phyloP scores from a whole-genome alignment of 1,140 invertebrate species.

The Bombus pascuorum region DNA sequence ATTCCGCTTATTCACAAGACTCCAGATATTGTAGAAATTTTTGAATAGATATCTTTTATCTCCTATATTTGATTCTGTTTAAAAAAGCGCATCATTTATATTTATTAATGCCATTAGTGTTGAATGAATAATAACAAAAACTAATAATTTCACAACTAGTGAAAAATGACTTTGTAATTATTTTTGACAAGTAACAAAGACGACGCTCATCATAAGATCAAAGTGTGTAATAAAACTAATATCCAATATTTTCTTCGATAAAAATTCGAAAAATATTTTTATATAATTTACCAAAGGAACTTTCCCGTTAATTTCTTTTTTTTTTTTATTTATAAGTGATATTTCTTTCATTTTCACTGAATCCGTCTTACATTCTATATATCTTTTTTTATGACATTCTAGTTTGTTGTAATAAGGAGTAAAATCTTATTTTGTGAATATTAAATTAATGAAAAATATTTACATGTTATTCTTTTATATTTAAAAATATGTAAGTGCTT shows the following conservation, averaged over 20 bases:
- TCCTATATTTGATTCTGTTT: slow-evolving; percentile 10
- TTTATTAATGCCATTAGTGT: slow-evolving; percentile 5
- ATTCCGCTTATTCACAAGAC: slow-evolving; percentile 13
- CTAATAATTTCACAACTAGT: slow-evolving; percentile 18
- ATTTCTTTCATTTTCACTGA: slow-evolving; percentile 17
- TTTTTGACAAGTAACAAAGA: not conserved
- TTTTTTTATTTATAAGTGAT: not conserved
- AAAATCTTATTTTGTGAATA: slow-evolving; percentile 18
- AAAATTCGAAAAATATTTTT: slow-evolving; percentile 2
- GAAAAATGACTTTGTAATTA: not conserved
- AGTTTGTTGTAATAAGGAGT: not conserved
- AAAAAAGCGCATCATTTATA: not conserved
- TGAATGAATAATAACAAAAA: not conserved
- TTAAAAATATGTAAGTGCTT: slow-evolving; percentile 29
- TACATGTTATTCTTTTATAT: not conserved
- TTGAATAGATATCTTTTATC: not conserved
- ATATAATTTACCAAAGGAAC: not conserved
- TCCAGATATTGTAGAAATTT: not conserved
- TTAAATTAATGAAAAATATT: slow-evolving; percentile 28
- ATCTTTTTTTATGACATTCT: not conserved
- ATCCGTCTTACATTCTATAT: not conserved
- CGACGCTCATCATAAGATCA: not conserved
- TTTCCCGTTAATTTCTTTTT: not conserved
- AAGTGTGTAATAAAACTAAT: slow-evolving; percentile 7
- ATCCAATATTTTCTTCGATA: not conserved